phyloP scores from a whole-genome alignment of 2,113 vertebrate genomes.

The cat (Felis catus) region F.catus_Fca126_mat1.0 CM031421.1:89670501-89671000 shows the following conservation, averaged over 20 bases:
- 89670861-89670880: no score
- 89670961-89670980: no score
- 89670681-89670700: rapidly evolving
- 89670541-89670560: rapidly evolving
- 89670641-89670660: not conserved
- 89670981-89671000: no score
- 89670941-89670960: no score
- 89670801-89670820: not conserved
- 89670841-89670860: no score
- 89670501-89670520: not conserved
- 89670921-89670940: no score
- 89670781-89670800: not conserved
- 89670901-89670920: no score
- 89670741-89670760: not conserved
- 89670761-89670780: not conserved
- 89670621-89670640: not conserved
- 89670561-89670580: not conserved
- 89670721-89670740: not conserved
- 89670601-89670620: not conserved
- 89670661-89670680: not conserved
- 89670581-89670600: not conserved
- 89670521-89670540: not conserved
- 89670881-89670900: no score
- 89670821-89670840: no score
- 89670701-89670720: not conserved